A percentile compares a stretch with the other conserved stretches of the same genome.
These are phyloP conservation scores for Dinocampus coccinellae DNA, from an alignment of 2,888 invertebrate species.

Conservation along the genomic window DNA sequence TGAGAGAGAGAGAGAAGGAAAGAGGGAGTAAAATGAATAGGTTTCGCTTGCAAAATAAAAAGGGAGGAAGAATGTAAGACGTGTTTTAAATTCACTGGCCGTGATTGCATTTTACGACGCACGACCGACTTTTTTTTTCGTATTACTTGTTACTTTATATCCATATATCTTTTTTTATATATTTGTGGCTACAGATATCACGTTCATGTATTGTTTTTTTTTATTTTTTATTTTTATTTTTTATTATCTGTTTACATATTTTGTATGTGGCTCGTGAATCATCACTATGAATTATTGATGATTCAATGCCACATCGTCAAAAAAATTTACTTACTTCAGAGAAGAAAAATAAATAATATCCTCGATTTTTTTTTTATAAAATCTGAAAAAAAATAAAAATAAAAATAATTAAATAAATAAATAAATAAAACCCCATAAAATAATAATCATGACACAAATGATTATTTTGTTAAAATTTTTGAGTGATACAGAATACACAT, in stretches of 20 bases:
- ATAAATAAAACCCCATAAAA: no score
- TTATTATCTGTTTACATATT: neutral
- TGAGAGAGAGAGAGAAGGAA: neutral
- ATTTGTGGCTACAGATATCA: neutral
- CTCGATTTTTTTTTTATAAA: no score
- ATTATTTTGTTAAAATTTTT: no score
- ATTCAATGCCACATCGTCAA: no score
- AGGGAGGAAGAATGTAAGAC: constrained; percentile 10
- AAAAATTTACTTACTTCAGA: no score
- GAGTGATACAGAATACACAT: neutral
- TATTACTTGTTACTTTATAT: constrained; percentile 10
- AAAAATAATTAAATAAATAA: no score
- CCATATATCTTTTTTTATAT: neutral
- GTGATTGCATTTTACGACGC: constrained; percentile 25
- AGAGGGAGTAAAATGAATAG: neutral
- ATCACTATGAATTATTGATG: no score
- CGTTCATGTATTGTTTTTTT: neutral
- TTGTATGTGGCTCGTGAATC: neutral
- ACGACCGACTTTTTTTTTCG: constrained; percentile 25
- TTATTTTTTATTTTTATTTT: neutral
- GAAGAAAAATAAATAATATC: no score
- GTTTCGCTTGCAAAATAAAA: constrained; percentile 11
- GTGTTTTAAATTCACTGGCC: constrained; percentile 31
- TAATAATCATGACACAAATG: no score
- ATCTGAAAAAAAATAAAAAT: no score